Evolutionary conservation across 2,113 vertebrate species (phyloP), one percentile per base, ranked within the genome.

Genomic region (Elephantulus edwardii): DNA sequence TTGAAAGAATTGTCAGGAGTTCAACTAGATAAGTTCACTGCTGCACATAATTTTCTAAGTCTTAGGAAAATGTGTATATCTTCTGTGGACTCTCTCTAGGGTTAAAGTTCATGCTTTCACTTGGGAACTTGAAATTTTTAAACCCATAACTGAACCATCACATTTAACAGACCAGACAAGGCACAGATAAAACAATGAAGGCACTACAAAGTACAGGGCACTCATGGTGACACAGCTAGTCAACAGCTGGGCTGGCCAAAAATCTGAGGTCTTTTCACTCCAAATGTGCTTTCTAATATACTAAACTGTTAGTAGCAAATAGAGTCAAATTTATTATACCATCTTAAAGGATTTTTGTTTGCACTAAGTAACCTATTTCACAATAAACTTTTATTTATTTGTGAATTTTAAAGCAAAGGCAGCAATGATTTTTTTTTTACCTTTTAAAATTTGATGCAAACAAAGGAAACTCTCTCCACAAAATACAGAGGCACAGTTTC

Each of bases 381-480:
- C 38, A 93, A 83, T 40, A 76, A 77, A 64, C 20, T 66, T 89
- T 89, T 71, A 93, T 82, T 93, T 83, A 77, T 77, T 22, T 40
- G 50, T 10, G 54, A 38, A 33, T 78, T 71, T 71, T 28, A 86
- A 42, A 90, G 78, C 72, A 93, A 95, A 94, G 48, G 90, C 35
- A 82, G n/a, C 50, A 56, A 52, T 85, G 44, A 89, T 85, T 90
- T 92, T 78, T 74, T 4, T 62, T 38, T 91, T 86, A 38, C 4
- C 10, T 38, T 88, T 91, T 87, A 35, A 93, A 86, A 56, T 71
- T 74, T 33, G 62, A 88, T 83, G 54, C 82, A 95, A 91, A 75
- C 62, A 87, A 82, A 93, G 33, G 12, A 74, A 40, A n/a, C 26
- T 68, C 30, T 84, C 38, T 30, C 40, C n/a, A 52, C 90, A 91